Evolutionary conservation across 2,797 vertebrate genomes (phyloP).

Genomic region (Decapterus maruadsi): DNA sequence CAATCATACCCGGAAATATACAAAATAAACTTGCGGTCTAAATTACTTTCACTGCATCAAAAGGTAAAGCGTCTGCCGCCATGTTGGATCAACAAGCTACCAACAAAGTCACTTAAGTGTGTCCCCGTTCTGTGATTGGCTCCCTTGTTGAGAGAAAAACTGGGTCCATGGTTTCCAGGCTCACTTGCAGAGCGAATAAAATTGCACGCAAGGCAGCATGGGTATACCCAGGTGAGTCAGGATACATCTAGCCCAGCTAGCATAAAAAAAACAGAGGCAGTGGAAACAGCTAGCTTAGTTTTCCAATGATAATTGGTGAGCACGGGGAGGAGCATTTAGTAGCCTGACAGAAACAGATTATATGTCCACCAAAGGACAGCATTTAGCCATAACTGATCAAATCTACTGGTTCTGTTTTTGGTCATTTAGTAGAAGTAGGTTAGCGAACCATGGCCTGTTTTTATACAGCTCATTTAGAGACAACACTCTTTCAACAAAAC

Average conservation of each 20-base stretch:
- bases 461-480: background rate
- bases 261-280: background rate
- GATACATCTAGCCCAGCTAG: background rate
- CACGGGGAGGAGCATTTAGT: background rate
- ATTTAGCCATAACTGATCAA: background rate
- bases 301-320: background rate
- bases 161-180: too few relatives aligned
- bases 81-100: too few relatives aligned
- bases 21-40: too few relatives aligned
- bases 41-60: too few relatives aligned
- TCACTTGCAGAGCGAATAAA: too few relatives aligned
- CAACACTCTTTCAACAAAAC: background rate
- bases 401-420: too few relatives aligned
- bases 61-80: too few relatives aligned
- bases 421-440: background rate
- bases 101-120: too few relatives aligned
- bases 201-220: too few relatives aligned
- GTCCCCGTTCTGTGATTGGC: too few relatives aligned
- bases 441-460: background rate
- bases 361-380: background rate
- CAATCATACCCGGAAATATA: too few relatives aligned
- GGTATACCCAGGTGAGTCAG: background rate
- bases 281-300: background rate
- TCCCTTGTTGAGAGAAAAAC: too few relatives aligned
- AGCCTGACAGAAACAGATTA: background rate